Evolutionary conservation across 2,888 invertebrate species (phyloP).

Genomic region (Rhogogaster chlorosoma): DNA sequence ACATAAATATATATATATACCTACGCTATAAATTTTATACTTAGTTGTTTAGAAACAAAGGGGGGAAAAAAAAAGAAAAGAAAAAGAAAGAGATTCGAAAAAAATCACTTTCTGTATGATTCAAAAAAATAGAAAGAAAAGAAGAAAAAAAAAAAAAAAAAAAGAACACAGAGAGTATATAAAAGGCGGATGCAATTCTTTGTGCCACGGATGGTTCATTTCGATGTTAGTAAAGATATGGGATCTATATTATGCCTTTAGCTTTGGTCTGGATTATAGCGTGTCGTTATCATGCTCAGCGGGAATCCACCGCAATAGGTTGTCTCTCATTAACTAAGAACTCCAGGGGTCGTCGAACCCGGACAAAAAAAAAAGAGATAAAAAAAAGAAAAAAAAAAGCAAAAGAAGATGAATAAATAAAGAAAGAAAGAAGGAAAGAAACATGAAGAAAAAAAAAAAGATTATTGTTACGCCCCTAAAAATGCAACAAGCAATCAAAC

Average conservation of each 20-base stretch:
- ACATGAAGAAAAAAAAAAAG: background rate
- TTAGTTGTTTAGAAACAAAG: too few relatives aligned
- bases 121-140: background rate
- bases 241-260: slow-evolving; percentile 30
- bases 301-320: slow-evolving; percentile 20
- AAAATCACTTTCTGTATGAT: background rate
- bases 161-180: background rate
- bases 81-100: background rate
- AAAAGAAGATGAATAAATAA: background rate
- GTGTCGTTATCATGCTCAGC: slow-evolving; percentile 39
- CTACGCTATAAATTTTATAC: too few relatives aligned
- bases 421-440: too few relatives aligned
- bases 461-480: background rate
- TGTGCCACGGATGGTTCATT: background rate
- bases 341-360: slow-evolving; percentile 19
- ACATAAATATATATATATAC: too few relatives aligned
- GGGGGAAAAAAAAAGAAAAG: too few relatives aligned
- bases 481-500: background rate
- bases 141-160: background rate
- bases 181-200: background rate
- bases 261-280: slow-evolving; percentile 22
- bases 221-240: background rate
- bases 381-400: background rate
- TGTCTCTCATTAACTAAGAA: slow-evolving; percentile 28
- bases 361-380: background rate